A percentile compares a stretch with the other conserved stretches of the same genome.
Conservation (phyloP, 2,888 invertebrate species). For the Mayetiola destructor region DNA sequence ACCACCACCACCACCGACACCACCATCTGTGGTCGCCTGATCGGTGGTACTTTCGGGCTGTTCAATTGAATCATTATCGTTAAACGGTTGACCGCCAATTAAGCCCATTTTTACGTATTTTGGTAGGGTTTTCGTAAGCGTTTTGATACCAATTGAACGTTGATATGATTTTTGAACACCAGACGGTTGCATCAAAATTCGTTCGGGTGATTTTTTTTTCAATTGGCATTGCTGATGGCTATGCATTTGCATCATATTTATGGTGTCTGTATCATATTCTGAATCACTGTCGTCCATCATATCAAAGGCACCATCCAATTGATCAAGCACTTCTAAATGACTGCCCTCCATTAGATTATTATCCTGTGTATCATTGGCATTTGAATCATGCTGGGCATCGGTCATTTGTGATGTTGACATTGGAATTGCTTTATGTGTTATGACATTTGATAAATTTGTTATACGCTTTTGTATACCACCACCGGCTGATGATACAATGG, state of each 20-base stretch:
- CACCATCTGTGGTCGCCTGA: conserved; percentile 14
- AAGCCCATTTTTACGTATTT: conserved; percentile 24
- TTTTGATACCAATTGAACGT: background rate
- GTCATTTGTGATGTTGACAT: conserved; percentile 10
- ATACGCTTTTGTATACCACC: conserved; percentile 24
- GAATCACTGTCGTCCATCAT: conserved; percentile 11
- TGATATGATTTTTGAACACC: background rate
- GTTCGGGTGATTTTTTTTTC: conserved; percentile 10
- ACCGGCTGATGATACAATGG: conserved; percentile 36
- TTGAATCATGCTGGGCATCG: background rate
- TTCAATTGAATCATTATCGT: background rate
- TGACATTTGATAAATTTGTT: conserved; percentile 9
- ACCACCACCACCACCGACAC: conserved; percentile 13
- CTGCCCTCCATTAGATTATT: conserved; percentile 26
- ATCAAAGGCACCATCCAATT: conserved; percentile 30
- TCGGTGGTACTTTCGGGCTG: conserved; percentile 15
- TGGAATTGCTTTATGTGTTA: conserved; percentile 12
- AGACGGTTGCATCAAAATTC: too few species aligned
- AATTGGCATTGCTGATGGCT: conserved; percentile 13
- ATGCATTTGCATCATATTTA: background rate
- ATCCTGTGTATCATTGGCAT: conserved; percentile 7
- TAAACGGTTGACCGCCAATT: conserved; percentile 21
- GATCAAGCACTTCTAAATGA: conserved; percentile 22
- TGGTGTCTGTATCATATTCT: conserved; percentile 1
- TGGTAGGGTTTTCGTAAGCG: conserved; percentile 6